Percentiles rank a stretch among this genome's conserved stretches.
Evolutionary conservation across 2,113 vertebrate genomes (phyloP).

Genomic region (Thomomys bottae): DNA sequence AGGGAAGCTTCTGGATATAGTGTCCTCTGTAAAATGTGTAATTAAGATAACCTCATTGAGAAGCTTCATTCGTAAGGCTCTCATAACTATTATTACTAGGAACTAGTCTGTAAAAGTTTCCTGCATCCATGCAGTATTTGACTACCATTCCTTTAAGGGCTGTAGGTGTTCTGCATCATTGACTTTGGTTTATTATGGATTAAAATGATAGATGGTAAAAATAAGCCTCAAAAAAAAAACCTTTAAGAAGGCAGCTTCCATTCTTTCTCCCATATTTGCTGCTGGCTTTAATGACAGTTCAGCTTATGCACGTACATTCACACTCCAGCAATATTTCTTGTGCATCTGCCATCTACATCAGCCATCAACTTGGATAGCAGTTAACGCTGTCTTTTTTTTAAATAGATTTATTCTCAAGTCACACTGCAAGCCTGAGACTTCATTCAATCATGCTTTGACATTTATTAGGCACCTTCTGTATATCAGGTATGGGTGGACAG

Average conservation of each 20-base stretch:
- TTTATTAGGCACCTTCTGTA: neutral
- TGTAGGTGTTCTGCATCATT: neutral
- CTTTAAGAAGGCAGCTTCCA: neutral
- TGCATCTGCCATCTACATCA: slow-evolving; percentile 30
- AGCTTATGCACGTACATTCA: neutral
- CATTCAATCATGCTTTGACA: neutral
- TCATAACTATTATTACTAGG: neutral
- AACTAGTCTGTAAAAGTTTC: neutral
- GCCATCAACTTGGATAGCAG: neutral
- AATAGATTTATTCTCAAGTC: slow-evolving; percentile 37
- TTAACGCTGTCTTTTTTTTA: neutral
- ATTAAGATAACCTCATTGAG: neutral
- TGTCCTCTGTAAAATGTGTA: slow-evolving; percentile 6
- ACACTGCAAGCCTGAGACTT: neutral
- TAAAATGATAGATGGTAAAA: neutral
- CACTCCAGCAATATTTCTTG: neutral
- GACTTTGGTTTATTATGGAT: neutral
- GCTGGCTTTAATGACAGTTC: neutral
- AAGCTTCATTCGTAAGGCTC: neutral
- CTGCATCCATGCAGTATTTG: fast-evolving
- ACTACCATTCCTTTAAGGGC: neutral
- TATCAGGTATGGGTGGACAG: neutral
- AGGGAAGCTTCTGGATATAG: neutral
- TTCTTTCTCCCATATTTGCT: neutral
- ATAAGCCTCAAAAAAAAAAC: neutral